Percentiles rank a stretch among this genome's conserved stretches.
Evolutionary conservation across 64 coral and sea anemone genomes (phyloP).

Genomic region (Porites lutea): DNA sequence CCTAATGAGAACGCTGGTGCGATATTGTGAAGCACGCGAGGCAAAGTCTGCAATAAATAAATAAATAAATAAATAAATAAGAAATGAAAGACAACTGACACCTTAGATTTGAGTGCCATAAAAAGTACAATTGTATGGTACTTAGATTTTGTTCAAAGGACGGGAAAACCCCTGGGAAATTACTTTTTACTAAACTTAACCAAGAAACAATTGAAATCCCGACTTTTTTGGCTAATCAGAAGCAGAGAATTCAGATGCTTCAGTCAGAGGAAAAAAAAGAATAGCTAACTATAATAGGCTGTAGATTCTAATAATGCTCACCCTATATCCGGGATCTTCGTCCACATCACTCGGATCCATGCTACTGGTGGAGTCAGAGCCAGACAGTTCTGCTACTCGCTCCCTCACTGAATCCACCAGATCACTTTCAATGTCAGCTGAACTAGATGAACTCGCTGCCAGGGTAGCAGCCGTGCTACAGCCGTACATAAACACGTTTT

Average conservation of each 20-base stretch:
- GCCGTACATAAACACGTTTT: conserved; percentile 99
- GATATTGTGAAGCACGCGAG: conserved; percentile 90
- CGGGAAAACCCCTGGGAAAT: no score
- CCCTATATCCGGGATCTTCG: conserved; percentile 86
- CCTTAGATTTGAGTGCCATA: no score
- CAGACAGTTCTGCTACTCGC: conserved; percentile 64
- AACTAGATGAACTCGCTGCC: conserved; percentile 67
- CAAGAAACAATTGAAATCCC: no score
- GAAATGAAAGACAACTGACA: not conserved
- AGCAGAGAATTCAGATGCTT: no score
- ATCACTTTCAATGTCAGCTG: conserved; percentile 72
- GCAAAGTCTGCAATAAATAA: conserved; percentile 71
- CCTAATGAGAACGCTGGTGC: conserved; percentile 94
- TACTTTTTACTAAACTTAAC: no score
- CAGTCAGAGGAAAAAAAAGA: no score
- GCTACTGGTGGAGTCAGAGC: conserved; percentile 83
- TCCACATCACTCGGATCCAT: conserved; percentile 83
- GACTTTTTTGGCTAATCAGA: no score
- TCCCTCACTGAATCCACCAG: conserved; percentile 60
- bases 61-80: not conserved
- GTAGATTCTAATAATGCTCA: not conserved
- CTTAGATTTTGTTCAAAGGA: no score
- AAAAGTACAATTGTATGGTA: no score
- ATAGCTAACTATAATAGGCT: no score
- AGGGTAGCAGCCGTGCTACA: conserved; percentile 77